phyloP scores from a whole-genome alignment of 2,113 vertebrate species.

The Alouatta palliata region DNA sequence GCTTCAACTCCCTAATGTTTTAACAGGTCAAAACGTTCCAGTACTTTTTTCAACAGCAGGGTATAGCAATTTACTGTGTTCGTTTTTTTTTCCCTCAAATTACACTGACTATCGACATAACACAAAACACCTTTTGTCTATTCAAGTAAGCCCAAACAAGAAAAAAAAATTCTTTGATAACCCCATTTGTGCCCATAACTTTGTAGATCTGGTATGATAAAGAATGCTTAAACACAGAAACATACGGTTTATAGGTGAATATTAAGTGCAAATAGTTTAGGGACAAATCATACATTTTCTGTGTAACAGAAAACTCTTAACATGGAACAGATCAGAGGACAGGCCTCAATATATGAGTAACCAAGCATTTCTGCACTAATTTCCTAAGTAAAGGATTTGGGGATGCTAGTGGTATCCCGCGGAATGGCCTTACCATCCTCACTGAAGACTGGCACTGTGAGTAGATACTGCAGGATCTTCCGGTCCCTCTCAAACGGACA shows the following conservation, averaged over 20 bases:
- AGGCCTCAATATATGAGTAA: neutral
- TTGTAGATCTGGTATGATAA: neutral
- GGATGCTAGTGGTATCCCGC: neutral
- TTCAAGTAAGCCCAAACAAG: neutral
- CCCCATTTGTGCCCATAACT: neutral
- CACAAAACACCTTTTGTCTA: neutral
- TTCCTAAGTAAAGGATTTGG: neutral
- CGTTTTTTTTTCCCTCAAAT: neutral
- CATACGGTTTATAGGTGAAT: neutral
- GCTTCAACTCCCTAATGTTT: neutral
- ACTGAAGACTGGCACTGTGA: slow-evolving; percentile 92
- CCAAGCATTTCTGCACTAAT: too few species aligned
- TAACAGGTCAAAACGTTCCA: neutral
- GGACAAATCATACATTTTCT: neutral
- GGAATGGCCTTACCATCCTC: slow-evolving; percentile 88
- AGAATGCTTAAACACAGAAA: slow-evolving; percentile 12
- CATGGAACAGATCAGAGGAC: neutral
- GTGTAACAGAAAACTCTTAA: neutral
- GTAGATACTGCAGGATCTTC: slow-evolving; percentile 93
- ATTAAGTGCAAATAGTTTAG: slow-evolving; percentile 20
- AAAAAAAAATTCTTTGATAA: neutral
- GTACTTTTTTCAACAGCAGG: neutral
- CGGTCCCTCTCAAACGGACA: slow-evolving; percentile 96
- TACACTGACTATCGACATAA: neutral
- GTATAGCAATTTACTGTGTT: neutral